Evolutionary conservation across 2,113 vertebrate species (phyloP), one percentile per base, ranked within the genome.

Genomic region (Apodemus speciosus): DNA sequence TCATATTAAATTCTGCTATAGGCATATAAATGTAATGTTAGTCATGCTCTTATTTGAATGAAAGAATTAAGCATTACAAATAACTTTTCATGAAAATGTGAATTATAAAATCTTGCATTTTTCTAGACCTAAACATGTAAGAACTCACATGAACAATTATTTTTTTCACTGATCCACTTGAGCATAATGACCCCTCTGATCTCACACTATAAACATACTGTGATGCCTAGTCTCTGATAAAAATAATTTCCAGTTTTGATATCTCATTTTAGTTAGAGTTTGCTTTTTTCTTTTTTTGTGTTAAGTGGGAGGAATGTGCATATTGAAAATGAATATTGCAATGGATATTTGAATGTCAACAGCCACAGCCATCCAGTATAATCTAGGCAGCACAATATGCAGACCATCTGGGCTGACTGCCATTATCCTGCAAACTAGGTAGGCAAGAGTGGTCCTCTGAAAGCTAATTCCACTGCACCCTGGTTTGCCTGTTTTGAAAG

Each of bases 321-420:
- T 80, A 84, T 91, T 73, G 30, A 84, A 95, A 92, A 83, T 80
- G 25, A 38, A 62, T 80, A 53, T 30, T 89, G 15, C 51, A 69
- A 46, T 93, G n/a, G 38, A 25, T 93, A 35, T 93, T 91, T 95
- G 81, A 94, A 75, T 80, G 53, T 75, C 85, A 92, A 46, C 0
- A 3, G 91, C 38, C 75, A 81, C 38, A 94, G 87, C 40, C 88
- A 81, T 81, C 9, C 3, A 4, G 46, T 75, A 71, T 18, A 89
- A 88, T 77, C 56, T 38, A 92, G 30, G 49, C 72, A 73, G 43
- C 60, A 93, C 58, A 90, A 62, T 94, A 81, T 35, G 9, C 32
- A 76, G 88, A 93, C 69, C 76, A 94, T 85, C 92, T 96, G 92
- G 93, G 90, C 90, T 90, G 58, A 69, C 32, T 80, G 90, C 49